Evolutionary conservation across 2,888 invertebrate species (phyloP).

Genomic region (Prosopocoilus inquinatus): DNA sequence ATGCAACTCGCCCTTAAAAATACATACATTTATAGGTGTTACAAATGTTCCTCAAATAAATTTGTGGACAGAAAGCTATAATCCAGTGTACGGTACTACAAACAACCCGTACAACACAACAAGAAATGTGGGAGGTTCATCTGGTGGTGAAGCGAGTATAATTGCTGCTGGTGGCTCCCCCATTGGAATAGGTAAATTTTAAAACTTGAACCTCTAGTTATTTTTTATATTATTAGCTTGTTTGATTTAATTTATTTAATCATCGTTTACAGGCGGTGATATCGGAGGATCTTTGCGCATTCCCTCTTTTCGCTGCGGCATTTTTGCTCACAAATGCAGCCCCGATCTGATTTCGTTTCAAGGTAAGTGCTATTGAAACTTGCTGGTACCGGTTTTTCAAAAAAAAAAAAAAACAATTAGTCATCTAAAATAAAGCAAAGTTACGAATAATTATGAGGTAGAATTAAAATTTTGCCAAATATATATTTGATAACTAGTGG

Average conservation of each 20-base stretch:
- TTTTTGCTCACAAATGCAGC: conserved; percentile 81
- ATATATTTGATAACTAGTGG: no score
- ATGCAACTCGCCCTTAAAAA: no score
- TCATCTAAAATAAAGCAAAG: no score
- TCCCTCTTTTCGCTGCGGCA: conserved; percentile 86
- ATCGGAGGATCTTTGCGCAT: conserved; percentile 96
- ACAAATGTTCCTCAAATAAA: conserved; percentile 95
- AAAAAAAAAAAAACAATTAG: no score
- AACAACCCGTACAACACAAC: conserved; percentile 88
- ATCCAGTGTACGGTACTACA: conserved; percentile 84
- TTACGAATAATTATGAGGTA: no score
- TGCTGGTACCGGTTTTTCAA: no score
- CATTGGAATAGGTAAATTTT: conserved; percentile 71
- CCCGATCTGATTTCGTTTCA: conserved; percentile 48
- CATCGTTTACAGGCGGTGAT: conserved; percentile 71
- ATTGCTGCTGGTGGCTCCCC: conserved; percentile 77
- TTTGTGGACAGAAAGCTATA: conserved; percentile 88
- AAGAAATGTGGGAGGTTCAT: conserved; percentile 87
- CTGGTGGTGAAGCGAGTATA: conserved; percentile 81
- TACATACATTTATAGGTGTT: conserved; percentile 32
- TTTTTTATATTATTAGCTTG: background rate
- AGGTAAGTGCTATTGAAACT: no score
- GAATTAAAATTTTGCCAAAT: no score
- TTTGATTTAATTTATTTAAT: no score
- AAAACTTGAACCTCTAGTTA: background rate